Evolutionary conservation across 2,113 vertebrate genomes (phyloP).

Genomic region (Choloepus hoffmanni): DNA sequence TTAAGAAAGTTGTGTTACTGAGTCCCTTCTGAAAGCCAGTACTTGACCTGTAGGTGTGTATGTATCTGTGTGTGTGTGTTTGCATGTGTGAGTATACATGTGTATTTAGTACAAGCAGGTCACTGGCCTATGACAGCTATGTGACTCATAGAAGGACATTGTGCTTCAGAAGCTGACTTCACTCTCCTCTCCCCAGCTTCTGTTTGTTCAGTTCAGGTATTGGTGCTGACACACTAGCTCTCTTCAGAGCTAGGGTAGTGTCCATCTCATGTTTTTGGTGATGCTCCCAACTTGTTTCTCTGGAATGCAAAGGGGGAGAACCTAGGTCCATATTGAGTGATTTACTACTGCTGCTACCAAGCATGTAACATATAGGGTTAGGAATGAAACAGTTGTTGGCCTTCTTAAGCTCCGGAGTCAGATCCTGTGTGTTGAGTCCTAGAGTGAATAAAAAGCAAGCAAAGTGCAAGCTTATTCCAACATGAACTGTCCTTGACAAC

Average conservation of each 20-base stretch:
- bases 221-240: background rate
- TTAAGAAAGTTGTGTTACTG: background rate
- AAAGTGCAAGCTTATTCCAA: background rate
- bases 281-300: background rate
- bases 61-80: background rate
- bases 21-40: background rate
- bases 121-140: background rate
- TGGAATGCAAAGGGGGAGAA: background rate
- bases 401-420: background rate
- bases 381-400: background rate
- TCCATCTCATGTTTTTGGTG: background rate
- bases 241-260: background rate
- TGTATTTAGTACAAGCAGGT: background rate
- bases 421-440: background rate
- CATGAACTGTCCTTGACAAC: background rate
- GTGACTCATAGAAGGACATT: background rate
- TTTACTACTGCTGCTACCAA: background rate
- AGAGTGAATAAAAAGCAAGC: background rate
- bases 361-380: background rate
- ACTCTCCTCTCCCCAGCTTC: background rate
- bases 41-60: background rate
- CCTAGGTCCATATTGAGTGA: background rate
- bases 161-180: background rate
- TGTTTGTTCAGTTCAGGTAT: background rate
- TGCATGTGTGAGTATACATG: background rate